phyloP scores from a whole-genome alignment of 1,140 invertebrate genomes.

The Pentalonia nigronervosa region DNA sequence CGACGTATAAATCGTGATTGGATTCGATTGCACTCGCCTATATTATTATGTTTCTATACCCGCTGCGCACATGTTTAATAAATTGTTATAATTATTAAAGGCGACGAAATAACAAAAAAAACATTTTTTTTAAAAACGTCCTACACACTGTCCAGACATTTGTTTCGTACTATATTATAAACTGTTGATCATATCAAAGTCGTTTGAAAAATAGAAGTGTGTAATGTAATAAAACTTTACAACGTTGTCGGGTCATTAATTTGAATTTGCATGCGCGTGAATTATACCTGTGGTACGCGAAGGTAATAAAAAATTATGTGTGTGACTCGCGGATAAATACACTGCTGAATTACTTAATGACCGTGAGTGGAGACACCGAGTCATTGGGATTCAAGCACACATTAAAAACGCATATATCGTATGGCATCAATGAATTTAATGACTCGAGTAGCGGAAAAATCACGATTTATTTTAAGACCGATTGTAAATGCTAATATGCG shows the following conservation, averaged over 20 bases:
- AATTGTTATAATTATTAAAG: background rate
- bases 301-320: constrained; percentile 28
- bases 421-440: background rate
- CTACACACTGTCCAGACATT: background rate
- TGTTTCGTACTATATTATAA: background rate
- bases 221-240: constrained; percentile 38
- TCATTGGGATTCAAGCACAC: background rate
- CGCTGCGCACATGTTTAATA: background rate
- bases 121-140: background rate
- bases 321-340: constrained; percentile 22
- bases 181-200: constrained; percentile 48
- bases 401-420: background rate
- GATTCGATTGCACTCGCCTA: background rate
- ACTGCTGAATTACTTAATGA: constrained; percentile 40
- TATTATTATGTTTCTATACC: background rate
- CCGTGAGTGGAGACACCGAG: background rate
- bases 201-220: constrained; percentile 27
- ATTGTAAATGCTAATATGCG: background rate
- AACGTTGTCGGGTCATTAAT: constrained; percentile 21
- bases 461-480: constrained; percentile 11
- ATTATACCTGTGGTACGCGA: background rate
- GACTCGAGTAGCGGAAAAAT: background rate
- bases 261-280: constrained; percentile 31
- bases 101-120: background rate
- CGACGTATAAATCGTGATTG: background rate